These are phyloP conservation scores for Bolinopsis microptera DNA, from an alignment of 37 sponge, comb jelly and placozoan genomes.

Conservation along the genomic window DNA sequence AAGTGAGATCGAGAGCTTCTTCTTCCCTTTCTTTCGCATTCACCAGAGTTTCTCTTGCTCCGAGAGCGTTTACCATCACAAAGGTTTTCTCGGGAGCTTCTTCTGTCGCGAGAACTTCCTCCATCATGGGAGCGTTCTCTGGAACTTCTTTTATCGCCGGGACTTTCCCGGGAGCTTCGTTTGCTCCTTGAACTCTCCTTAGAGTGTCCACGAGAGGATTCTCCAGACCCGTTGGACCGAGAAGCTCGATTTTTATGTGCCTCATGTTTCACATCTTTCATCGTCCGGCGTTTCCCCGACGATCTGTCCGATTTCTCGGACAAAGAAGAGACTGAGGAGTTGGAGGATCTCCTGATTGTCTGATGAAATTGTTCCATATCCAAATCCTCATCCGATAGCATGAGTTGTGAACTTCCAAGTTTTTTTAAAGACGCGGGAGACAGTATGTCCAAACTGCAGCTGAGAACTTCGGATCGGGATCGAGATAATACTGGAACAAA, in stretches of 20 bases:
- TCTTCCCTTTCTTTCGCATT: neutral
- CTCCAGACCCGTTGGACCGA: neutral
- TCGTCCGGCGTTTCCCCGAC: neutral
- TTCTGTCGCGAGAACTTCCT: neutral
- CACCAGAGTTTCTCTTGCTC: neutral
- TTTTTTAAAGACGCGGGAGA: neutral
- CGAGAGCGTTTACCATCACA: neutral
- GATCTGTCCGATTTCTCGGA: neutral
- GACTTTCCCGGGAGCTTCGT: neutral
- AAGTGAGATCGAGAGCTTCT: neutral
- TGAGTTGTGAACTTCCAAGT: neutral
- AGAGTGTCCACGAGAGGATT: neutral
- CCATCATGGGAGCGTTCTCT: neutral
- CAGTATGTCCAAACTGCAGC: neutral
- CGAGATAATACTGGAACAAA: neutral
- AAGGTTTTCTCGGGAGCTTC: neutral
- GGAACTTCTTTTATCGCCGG: neutral
- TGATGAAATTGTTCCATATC: neutral
- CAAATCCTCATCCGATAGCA: conserved; percentile 2
- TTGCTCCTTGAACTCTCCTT: neutral
- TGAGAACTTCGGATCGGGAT: neutral
- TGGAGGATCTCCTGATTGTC: neutral
- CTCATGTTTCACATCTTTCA: neutral
- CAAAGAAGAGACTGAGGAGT: neutral
- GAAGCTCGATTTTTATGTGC: neutral